phyloP scores from a whole-genome alignment of 2,888 invertebrate species.

The Pyrochroa serraticornis region DNA sequence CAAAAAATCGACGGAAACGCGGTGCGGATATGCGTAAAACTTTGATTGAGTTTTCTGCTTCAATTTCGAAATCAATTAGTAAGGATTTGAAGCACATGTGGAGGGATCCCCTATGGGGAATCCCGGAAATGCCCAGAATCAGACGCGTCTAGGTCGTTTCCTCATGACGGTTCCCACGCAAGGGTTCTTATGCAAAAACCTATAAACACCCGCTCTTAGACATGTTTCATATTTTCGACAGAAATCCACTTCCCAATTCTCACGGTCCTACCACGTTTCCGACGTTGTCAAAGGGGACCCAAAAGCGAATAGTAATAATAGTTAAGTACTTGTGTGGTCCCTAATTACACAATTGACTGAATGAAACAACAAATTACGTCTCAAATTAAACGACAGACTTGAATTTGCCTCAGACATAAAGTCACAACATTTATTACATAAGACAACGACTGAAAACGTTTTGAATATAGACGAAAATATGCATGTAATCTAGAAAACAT shows the following conservation, averaged over 20 bases:
- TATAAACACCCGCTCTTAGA: conserved; percentile 30
- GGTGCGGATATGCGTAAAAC: background rate
- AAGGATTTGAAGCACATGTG: conserved; percentile 25
- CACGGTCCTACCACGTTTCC: conserved; percentile 33
- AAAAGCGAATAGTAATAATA: conserved; percentile 8
- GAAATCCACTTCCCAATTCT: conserved; percentile 37
- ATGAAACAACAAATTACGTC: conserved; percentile 25
- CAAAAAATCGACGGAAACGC: conserved; percentile 2
- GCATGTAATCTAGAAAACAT: conserved; percentile 38
- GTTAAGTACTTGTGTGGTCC: conserved; percentile 17
- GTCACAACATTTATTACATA: conserved; percentile 4
- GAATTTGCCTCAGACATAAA: conserved; percentile 12
- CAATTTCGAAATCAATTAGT: conserved; percentile 22
- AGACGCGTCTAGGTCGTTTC: conserved; percentile 49
- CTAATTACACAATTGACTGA: conserved; percentile 22
- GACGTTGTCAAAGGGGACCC: background rate
- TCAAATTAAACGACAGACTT: conserved; percentile 20
- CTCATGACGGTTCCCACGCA: conserved; percentile 44
- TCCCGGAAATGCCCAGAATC: conserved; percentile 44
- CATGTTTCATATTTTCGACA: conserved; percentile 35
- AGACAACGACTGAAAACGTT: conserved; percentile 21
- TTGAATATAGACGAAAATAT: conserved; percentile 33
- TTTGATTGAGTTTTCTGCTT: conserved; percentile 12
- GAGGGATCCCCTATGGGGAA: conserved; percentile 36
- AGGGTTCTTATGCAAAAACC: conserved; percentile 32